Evolutionary conservation across 1,140 invertebrate genomes (phyloP), one percentile per base, ranked within the genome.

Genomic region (Megalopta genalis): DNA sequence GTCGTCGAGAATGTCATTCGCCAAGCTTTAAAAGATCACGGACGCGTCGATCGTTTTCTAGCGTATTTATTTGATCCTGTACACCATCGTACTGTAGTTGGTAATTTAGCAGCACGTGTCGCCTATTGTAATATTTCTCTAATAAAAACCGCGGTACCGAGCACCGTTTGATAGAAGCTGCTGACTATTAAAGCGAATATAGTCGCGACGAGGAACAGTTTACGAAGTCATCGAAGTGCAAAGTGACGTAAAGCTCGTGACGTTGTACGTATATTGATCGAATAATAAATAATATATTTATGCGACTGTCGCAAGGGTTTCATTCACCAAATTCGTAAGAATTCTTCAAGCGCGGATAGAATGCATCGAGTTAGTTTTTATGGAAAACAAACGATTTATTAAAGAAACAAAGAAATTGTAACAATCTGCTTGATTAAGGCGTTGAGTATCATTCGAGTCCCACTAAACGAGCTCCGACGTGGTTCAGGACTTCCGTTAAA

Each of bases 401-500:
- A 5, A 46, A 25, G 3, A 16, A 66, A 66, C 39, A 66, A 32
- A 32, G 21, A 12, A 18, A 62, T 39, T 21, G 8, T 52, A 54
- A 54, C 18, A 37, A 42, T 75, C 67, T 68, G 25, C 67, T 70
- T n/a, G 21, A 37, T 23, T 32, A 0, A 14, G 18, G 9, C 1
- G 16, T 59, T 59, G 32, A 27, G 16, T 25, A 32, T 89, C 72
- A 92, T 68, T 92, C 90, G 4, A 95, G 88, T n/a, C 94, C 94
- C 37, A 95, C 88, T 7, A 95, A 42, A 77, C 91, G 92, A 25
- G 93, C 93, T 39, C 94, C 94, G 49, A 95, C 82, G 68, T 94
- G 91, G 86, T 95, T 93, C 52, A 95, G 83, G 12, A 92, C 91
- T 23, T 93, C 92, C 0, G 93, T 94, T 23, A 94, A 84, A n/a